Percentiles rank a stretch among this genome's conserved stretches.
Conservation (phyloP, 2,888 invertebrate species). For the Charanyca ferruginea region DNA sequence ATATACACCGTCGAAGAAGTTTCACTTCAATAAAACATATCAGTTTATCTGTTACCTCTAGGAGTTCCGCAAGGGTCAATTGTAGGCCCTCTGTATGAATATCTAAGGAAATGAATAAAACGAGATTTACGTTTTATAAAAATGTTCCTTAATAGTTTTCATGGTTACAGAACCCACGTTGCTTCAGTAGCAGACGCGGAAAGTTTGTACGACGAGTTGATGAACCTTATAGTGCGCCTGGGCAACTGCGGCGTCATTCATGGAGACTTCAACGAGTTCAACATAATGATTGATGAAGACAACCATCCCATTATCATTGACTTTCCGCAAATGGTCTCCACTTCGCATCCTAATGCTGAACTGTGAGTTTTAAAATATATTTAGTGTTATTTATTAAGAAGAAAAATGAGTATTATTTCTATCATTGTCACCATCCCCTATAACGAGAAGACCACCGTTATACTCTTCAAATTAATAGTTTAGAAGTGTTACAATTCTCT, state of each 20-base stretch:
- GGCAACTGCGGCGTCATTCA: constrained; percentile 99
- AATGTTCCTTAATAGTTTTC: not conserved
- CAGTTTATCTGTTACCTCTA: not conserved
- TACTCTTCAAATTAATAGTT: too few species aligned
- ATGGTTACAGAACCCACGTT: constrained; percentile 91
- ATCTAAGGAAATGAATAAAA: not conserved
- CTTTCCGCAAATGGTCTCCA: constrained; percentile 99
- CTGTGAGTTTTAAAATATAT: constrained; percentile 89
- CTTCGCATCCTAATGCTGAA: constrained; percentile 97
- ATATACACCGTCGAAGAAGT: too few species aligned
- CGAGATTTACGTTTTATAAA: not conserved
- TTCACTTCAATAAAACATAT: not conserved
- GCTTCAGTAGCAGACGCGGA: constrained; percentile 93
- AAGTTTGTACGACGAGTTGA: constrained; percentile 97
- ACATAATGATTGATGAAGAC: constrained; percentile 96
- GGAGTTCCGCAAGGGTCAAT: constrained; percentile 31
- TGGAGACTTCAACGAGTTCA: constrained; percentile 99
- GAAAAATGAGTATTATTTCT: too few species aligned
- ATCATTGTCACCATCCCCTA: too few species aligned
- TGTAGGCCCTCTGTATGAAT: not conserved
- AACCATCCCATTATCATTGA: constrained; percentile 97
- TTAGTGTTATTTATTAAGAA: too few species aligned
- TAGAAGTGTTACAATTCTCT: too few species aligned
- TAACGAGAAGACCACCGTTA: too few species aligned
- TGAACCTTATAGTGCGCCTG: constrained; percentile 97